Evolutionary conservation across 2,113 vertebrate genomes (phyloP), one percentile per base, ranked within the genome.

Genomic region (Thalassoma bifasciatum): DNA sequence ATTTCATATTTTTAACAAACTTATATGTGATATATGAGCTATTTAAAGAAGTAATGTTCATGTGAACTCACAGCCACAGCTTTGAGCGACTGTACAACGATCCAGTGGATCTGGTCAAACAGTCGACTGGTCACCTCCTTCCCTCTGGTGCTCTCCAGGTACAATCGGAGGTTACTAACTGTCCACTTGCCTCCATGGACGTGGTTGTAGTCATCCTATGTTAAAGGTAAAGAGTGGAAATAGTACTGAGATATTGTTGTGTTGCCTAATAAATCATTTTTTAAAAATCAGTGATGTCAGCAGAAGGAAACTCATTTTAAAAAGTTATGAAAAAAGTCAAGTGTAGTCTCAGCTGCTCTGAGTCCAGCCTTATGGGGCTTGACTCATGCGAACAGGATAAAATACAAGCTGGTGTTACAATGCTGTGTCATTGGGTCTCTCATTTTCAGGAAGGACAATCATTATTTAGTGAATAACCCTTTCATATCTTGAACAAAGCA

Each of bases 151-250:
- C 98, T 99, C 93, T 99, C 97, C 78, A 99, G 91, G 87, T 99
- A 99, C 46, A 99, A 92, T 9, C 96, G 95, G 67, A 99, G 91
- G 87, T 99, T 99, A 82, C 90, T 96, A 84, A 99, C 96, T 0
- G 96, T 98, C 98, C 98, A 99, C 88, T 99, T 99, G 65, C 98
- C 98, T 30, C 98, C 98, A 0, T 99, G 98, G 69, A 99, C 96
- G 17, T 97, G 97, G 87, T 99, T 99, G 92, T 99, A 99, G 86
- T 99, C 97, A 49, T 98, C 98, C 98, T 99, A 91, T n/a, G 54
- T 56, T 72, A 46, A 71, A 53, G 64, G 69, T 22, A 81, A 38
- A 74, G n/a, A 79, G 17, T 63, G 12, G 37, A 51, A 67, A 23
- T 65, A 65, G 54, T 38, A 12, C 8, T 47, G 11, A 21, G 11